A percentile compares a stretch with the other conserved stretches of the same genome.
These are phyloP conservation scores for Oceanodroma tethys DNA, from an alignment of 2,113 vertebrate genomes.

Conservation along the genomic window DNA sequence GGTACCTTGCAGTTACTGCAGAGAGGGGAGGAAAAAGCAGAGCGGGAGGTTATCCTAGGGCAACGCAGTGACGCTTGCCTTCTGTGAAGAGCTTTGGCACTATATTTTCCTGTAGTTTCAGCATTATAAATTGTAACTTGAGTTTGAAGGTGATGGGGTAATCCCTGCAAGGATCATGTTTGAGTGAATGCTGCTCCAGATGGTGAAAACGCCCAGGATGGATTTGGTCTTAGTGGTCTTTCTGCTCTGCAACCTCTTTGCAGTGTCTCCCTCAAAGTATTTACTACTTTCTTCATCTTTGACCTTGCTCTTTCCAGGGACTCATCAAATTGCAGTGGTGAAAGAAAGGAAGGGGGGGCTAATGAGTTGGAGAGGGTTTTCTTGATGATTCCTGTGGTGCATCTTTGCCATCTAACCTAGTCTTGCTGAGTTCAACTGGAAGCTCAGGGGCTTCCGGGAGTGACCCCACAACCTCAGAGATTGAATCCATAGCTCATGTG, in stretches of 20 bases:
- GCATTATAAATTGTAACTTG: neutral
- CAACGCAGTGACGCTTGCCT: neutral
- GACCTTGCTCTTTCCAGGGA: neutral
- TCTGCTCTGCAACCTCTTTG: neutral
- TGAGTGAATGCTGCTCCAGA: neutral
- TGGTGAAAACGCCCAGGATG: neutral
- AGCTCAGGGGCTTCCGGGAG: neutral
- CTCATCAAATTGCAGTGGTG: neutral
- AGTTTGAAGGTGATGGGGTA: neutral
- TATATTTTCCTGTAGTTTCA: neutral
- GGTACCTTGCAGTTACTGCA: neutral
- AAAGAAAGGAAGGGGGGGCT: neutral
- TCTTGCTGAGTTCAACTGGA: neutral
- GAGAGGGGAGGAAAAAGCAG: neutral
- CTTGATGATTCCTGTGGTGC: neutral
- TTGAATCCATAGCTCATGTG: neutral
- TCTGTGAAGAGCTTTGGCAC: neutral
- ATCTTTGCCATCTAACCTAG: neutral
- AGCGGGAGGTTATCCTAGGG: neutral
- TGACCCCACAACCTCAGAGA: neutral
- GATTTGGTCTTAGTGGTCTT: neutral
- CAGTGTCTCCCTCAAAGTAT: neutral
- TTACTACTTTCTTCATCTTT: neutral
- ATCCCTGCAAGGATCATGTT: neutral
- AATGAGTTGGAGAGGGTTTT: neutral